Evolutionary conservation across 1,140 invertebrate genomes (phyloP).

Genomic region (Drosophila nebulosa): DNA sequence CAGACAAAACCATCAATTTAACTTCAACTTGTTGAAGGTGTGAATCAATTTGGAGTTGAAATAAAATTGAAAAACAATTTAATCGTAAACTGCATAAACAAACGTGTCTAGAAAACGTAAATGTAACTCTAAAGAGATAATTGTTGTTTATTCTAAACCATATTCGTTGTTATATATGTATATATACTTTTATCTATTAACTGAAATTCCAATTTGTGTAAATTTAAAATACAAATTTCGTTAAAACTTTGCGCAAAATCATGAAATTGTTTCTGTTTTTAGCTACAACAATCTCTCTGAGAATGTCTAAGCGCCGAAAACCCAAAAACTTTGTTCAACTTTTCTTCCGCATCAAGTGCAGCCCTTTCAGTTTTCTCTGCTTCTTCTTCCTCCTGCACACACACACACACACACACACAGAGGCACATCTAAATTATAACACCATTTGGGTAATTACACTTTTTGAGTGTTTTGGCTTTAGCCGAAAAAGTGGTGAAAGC

Average conservation of each 20-base stretch:
- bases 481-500: slow-evolving; percentile 42
- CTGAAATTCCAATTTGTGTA: background rate
- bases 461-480: slow-evolving; percentile 66
- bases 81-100: slow-evolving; percentile 1
- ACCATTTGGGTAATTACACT: slow-evolving; percentile 77
- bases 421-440: slow-evolving; percentile 70
- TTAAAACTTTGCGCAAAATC: background rate
- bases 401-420: background rate
- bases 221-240: background rate
- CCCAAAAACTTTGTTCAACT: slow-evolving; percentile 37
- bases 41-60: background rate
- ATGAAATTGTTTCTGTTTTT: background rate
- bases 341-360: slow-evolving; percentile 29
- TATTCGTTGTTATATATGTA: too few relatives aligned
- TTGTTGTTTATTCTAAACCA: too few relatives aligned
- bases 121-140: too few relatives aligned
- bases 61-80: background rate
- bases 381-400: background rate
- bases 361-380: slow-evolving; percentile 38
- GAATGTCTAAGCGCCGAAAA: slow-evolving; percentile 12
- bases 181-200: background rate
- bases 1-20: background rate
- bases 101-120: too few relatives aligned
- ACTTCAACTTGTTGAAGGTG: background rate
- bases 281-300: slow-evolving; percentile 16